phyloP scores from a whole-genome alignment of 2,888 invertebrate genomes.

The Drosophila stalkeri region DNA sequence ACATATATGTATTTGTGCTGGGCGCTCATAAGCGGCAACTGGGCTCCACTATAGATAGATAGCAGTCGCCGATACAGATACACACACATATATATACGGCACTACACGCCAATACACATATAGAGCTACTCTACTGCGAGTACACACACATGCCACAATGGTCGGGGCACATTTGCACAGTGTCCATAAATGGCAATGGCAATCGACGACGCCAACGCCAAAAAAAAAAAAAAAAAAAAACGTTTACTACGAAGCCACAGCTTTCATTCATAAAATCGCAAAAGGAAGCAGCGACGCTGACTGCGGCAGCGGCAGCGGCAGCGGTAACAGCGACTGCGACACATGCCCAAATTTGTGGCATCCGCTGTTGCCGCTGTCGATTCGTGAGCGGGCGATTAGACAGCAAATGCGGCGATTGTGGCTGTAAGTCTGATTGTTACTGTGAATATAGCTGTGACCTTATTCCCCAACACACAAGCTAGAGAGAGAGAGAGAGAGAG shows the following conservation, averaged over 20 bases:
- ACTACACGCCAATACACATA: not conserved
- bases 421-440: constrained; percentile 7
- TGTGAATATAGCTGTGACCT: constrained; percentile 36
- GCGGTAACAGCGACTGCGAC: constrained; percentile 55
- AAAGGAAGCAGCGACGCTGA: constrained; percentile 70
- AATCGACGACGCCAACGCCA: constrained; percentile 65
- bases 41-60: constrained; percentile 24
- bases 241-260: constrained; percentile 61
- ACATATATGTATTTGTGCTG: constrained; percentile 37
- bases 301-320: constrained; percentile 15
- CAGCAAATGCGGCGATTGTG: constrained; percentile 27
- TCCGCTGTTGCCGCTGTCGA: constrained; percentile 68
- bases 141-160: constrained; percentile 52
- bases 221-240: constrained; percentile 38
- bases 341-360: constrained; percentile 79
- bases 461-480: constrained; percentile 29
- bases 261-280: constrained; percentile 79
- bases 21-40: constrained; percentile 50
- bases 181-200: constrained; percentile 76
- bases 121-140: constrained; percentile 19
- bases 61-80: constrained; percentile 31
- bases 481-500: not conserved
- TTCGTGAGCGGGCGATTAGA: constrained; percentile 77
- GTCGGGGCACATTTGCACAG: constrained; percentile 68
- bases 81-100: not conserved